Percentiles rank a stretch among this genome's conserved stretches.
Conservation (phyloP, 2,113 vertebrate species). For the Empidonax alnorum region DNA sequence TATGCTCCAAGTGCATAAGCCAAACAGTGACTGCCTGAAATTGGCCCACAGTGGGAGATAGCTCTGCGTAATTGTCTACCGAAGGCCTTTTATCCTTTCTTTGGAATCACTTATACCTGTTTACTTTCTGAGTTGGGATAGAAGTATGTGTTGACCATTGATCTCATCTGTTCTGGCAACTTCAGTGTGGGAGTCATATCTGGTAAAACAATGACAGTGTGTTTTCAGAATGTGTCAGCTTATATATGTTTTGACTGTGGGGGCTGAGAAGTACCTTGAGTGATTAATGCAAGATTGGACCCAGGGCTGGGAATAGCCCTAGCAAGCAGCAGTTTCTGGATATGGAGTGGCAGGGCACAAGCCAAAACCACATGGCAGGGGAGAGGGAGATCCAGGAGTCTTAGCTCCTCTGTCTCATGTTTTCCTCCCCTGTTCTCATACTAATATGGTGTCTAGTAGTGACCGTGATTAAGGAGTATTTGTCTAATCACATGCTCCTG, state of each 20-base stretch:
- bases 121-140: not conserved
- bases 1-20: not conserved
- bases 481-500: not conserved
- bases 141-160: not conserved
- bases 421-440: not conserved
- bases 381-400: not conserved
- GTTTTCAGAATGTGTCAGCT: not conserved
- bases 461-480: not conserved
- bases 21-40: not conserved
- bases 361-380: not conserved
- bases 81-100: not conserved
- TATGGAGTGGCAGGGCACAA: not conserved
- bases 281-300: slow-evolving; percentile 16
- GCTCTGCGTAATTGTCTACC: not conserved
- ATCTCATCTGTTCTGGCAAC: not conserved
- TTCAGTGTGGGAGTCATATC: not conserved
- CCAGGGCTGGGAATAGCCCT: not conserved
- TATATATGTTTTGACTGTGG: not conserved
- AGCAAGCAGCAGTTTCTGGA: not conserved
- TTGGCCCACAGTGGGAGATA: not conserved
- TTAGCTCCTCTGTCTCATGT: not conserved
- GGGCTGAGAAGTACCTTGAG: not conserved
- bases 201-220: not conserved
- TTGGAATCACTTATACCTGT: not conserved
- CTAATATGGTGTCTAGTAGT: not conserved